Conservation (phyloP, 2,888 invertebrate species). For the Habroteleia sp. region DNA sequence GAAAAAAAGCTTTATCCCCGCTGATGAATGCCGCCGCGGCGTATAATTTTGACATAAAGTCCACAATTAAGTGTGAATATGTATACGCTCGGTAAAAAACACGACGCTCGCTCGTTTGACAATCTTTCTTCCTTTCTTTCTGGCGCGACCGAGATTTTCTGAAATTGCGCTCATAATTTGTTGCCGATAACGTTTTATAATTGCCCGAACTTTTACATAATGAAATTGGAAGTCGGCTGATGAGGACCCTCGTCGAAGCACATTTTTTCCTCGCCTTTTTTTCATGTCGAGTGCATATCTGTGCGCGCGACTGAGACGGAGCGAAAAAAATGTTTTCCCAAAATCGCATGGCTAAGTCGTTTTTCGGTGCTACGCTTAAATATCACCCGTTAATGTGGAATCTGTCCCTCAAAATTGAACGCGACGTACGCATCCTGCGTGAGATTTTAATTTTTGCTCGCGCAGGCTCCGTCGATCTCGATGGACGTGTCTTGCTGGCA, state of each 20-base stretch:
- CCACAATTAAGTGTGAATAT: slow-evolving; percentile 64
- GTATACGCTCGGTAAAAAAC: slow-evolving; percentile 48
- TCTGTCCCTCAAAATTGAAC: slow-evolving; percentile 51
- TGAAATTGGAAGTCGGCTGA: slow-evolving; percentile 45
- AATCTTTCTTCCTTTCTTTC: slow-evolving; percentile 11
- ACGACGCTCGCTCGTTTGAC: slow-evolving; percentile 28
- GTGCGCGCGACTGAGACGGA: too few relatives aligned
- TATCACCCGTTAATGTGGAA: slow-evolving; percentile 47
- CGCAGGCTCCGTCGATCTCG: slow-evolving; percentile 30
- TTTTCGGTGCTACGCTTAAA: slow-evolving; percentile 43
- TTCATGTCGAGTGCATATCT: too few relatives aligned
- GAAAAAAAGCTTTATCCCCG: slow-evolving; percentile 53
- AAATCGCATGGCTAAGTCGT: slow-evolving; percentile 26
- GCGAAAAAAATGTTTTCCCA: too few relatives aligned
- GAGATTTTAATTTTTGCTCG: slow-evolving; percentile 57
- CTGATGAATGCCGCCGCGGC: slow-evolving; percentile 60
- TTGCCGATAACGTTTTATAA: slow-evolving; percentile 48
- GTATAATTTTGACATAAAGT: slow-evolving; percentile 64
- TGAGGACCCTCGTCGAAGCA: slow-evolving; percentile 18
- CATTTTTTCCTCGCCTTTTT: slow-evolving; percentile 8
- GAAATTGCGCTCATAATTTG: slow-evolving; percentile 47
- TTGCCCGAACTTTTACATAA: slow-evolving; percentile 35
- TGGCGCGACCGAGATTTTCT: slow-evolving; percentile 48
- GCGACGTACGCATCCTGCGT: slow-evolving; percentile 44
- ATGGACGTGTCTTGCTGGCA: slow-evolving; percentile 19